Conservation (phyloP, 2,797 vertebrate species). For the Australoheros facetus region DNA sequence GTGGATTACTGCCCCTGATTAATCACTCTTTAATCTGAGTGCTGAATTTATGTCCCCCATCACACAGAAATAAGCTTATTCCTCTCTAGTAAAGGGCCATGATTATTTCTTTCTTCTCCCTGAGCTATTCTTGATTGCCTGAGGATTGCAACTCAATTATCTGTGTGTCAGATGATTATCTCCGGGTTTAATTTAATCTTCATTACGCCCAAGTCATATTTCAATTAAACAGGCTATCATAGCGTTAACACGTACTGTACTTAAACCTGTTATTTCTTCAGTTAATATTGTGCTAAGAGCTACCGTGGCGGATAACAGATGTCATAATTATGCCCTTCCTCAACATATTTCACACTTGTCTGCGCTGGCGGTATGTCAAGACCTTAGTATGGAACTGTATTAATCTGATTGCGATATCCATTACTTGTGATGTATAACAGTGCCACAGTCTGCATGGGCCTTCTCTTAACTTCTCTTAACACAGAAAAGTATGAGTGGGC, state of each 20-base stretch:
- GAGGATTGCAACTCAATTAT: conserved; percentile 93
- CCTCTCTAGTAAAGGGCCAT: conserved; percentile 72
- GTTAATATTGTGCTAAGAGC: conserved; percentile 89
- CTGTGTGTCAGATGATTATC: conserved; percentile 92
- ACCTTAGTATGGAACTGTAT: conserved; percentile 68
- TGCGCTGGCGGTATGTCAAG: conserved; percentile 58
- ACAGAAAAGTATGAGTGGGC: conserved; percentile 42
- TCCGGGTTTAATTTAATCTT: conserved; percentile 92
- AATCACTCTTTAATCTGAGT: conserved; percentile 85
- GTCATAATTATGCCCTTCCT: conserved; percentile 95
- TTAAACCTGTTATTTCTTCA: conserved; percentile 88
- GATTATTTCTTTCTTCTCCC: conserved; percentile 80
- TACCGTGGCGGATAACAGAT: conserved; percentile 87
- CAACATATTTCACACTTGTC: conserved; percentile 86
- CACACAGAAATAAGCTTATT: conserved; percentile 80
- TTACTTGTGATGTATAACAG: conserved; percentile 77
- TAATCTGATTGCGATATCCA: conserved; percentile 85
- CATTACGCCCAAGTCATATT: conserved; percentile 91
- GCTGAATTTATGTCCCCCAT: conserved; percentile 81
- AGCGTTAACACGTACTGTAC: conserved; percentile 86
- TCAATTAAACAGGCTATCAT: conserved; percentile 91
- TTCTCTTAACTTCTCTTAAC: conserved; percentile 69
- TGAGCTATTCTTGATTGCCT: conserved; percentile 80
- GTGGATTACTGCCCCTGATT: conserved; percentile 86
- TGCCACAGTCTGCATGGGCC: conserved; percentile 64